These are phyloP conservation scores for Tamias sibiricus DNA, from an alignment of 2,113 vertebrate genomes.

Conservation along the genomic window DNA sequence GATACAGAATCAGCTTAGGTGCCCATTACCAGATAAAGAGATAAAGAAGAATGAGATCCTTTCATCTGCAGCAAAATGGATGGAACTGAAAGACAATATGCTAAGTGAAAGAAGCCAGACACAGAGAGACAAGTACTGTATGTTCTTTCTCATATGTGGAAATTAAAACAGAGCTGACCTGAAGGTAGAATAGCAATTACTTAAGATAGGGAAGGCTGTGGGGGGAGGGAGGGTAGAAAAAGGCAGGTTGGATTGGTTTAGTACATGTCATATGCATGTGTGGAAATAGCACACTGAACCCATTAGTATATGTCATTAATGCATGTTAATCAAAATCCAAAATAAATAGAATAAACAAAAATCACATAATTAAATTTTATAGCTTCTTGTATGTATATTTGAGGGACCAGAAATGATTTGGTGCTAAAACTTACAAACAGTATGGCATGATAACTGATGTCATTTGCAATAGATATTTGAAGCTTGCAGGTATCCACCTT, in stretches of 20 bases:
- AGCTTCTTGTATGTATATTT: background rate
- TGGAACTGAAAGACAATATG: background rate
- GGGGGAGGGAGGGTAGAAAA: background rate
- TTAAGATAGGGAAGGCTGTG: background rate
- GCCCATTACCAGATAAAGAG: background rate
- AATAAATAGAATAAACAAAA: background rate
- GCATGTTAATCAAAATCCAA: background rate
- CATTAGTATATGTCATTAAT: background rate
- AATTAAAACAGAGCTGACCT: background rate
- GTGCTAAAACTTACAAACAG: constrained; percentile 12
- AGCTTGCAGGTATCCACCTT: background rate
- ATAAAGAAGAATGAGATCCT: background rate
- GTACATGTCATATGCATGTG: background rate
- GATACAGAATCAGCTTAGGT: background rate
- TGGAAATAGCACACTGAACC: background rate
- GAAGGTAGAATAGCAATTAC: background rate
- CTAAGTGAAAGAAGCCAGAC: background rate
- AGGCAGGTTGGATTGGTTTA: background rate
- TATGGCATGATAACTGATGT: background rate
- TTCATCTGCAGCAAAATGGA: background rate
- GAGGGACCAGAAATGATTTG: background rate
- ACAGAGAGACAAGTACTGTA: background rate
- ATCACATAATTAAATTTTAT: background rate
- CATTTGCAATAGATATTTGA: constrained; percentile 17
- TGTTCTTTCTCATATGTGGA: background rate